Percentiles rank a stretch among this genome's conserved stretches.
phyloP scores from a whole-genome alignment of 2,113 vertebrate genomes.

The Pogona vitticeps region DNA sequence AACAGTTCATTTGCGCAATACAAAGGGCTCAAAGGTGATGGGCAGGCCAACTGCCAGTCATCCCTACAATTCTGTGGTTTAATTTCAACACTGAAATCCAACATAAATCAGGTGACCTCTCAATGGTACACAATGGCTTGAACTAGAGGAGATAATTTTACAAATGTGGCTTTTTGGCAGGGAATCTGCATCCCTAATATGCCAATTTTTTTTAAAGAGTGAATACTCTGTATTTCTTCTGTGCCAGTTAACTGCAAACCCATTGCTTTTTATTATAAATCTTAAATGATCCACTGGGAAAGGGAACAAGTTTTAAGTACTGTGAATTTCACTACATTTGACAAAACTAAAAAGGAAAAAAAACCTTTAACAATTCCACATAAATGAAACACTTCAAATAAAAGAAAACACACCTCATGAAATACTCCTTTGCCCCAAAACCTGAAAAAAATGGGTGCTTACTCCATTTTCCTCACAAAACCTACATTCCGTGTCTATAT shows the following conservation, averaged over 20 bases:
- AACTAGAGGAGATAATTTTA: constrained; percentile 78
- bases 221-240: constrained; percentile 19
- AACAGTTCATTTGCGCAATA: not conserved
- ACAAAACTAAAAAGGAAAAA: not conserved
- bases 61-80: not conserved
- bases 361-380: not conserved
- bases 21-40: not conserved
- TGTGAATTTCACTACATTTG: not conserved
- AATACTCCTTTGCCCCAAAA: not conserved
- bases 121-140: constrained; percentile 72
- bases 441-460: constrained; percentile 18
- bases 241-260: constrained; percentile 17
- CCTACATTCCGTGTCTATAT: constrained; percentile 51
- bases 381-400: too few relatives aligned
- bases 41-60: not conserved
- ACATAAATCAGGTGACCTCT: constrained; percentile 62
- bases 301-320: not conserved
- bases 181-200: constrained; percentile 78
- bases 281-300: accelerated
- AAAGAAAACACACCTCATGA: not conserved
- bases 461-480: constrained; percentile 42
- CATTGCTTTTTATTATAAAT: constrained; percentile 31
- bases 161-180: constrained; percentile 75
- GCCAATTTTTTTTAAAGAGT: constrained; percentile 54
- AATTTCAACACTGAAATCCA: not conserved